Conservation (phyloP, 2,888 invertebrate species). For the Heliconius aoede region DNA sequence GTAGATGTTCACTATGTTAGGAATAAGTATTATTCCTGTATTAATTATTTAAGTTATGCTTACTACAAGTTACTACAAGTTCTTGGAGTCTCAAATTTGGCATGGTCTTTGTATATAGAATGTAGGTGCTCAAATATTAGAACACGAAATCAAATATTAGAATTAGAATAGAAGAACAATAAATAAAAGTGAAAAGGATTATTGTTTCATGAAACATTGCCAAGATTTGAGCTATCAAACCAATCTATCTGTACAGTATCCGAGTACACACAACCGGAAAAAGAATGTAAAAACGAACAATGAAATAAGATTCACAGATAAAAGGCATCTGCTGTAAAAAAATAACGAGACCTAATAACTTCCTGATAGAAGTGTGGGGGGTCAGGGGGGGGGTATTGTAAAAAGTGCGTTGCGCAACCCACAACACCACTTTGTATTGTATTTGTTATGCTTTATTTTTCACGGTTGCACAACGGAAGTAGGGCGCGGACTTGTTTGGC, state of each 20-base stretch:
- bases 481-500: conserved; percentile 43
- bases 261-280: conserved; percentile 28
- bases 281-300: conserved; percentile 28
- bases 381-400: conserved; percentile 22
- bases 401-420: conserved; percentile 31
- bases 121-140: too few relatives aligned
- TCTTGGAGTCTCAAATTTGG: too few relatives aligned
- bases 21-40: too few relatives aligned
- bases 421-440: conserved; percentile 39
- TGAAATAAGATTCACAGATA: conserved; percentile 35
- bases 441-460: conserved; percentile 41
- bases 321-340: conserved; percentile 22
- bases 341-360: conserved; percentile 32
- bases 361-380: conserved; percentile 32
- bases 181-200: too few relatives aligned
- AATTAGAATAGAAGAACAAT: too few relatives aligned
- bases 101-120: too few relatives aligned
- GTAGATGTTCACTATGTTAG: too few relatives aligned
- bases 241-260: background rate
- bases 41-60: too few relatives aligned
- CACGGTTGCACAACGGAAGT: conserved; percentile 45
- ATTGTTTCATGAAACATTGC: background rate
- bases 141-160: too few relatives aligned
- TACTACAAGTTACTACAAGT: too few relatives aligned
- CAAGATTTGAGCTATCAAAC: background rate